Conservation (phyloP, 2,113 vertebrate species). For the Montifringilla adamsi region DNA sequence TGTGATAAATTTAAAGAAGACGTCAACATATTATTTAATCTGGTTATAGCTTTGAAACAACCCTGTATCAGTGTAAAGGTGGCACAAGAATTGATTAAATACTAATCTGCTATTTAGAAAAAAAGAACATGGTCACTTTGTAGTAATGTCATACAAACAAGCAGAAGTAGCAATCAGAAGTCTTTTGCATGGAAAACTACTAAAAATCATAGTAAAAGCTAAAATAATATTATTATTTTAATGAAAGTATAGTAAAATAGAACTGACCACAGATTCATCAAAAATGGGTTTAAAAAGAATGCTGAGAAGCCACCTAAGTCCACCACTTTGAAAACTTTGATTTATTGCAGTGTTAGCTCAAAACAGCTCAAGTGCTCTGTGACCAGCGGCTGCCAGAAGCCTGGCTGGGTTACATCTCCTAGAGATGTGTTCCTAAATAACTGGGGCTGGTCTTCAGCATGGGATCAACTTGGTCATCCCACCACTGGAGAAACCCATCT, state of each 20-base stretch:
- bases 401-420: accelerated
- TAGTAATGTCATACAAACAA: constrained; percentile 31
- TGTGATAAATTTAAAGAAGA: neutral
- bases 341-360: neutral
- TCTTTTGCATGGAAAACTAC: neutral
- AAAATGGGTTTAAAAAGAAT: neutral
- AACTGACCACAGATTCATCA: neutral
- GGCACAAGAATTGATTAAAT: neutral
- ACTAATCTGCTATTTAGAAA: constrained; percentile 9
- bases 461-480: accelerated
- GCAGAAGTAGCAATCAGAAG: neutral
- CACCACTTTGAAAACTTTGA: accelerated
- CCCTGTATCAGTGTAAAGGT: neutral
- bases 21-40: neutral
- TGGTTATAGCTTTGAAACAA: neutral
- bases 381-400: neutral
- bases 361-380: accelerated
- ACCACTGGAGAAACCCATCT: neutral
- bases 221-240: neutral
- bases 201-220: neutral
- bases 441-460: neutral
- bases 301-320: neutral
- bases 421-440: accelerated
- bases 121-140: neutral
- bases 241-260: neutral